Base-by-base conservation (phyloP, 2,888 invertebrate genomes). In the Digitonthophagus gazella region DNA sequence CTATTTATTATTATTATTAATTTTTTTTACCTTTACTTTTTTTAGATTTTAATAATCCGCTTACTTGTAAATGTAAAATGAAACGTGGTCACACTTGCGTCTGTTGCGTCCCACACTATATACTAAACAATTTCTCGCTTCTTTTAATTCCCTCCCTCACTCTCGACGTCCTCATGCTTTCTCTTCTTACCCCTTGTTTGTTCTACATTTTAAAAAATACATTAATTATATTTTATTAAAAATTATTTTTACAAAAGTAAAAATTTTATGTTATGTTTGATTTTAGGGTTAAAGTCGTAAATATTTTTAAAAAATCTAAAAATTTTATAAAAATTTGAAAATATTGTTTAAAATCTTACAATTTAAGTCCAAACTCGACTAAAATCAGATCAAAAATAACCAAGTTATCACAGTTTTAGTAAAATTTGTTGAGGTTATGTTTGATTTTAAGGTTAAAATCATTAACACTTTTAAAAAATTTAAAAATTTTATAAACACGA, bases 161-260 rank as follows among this genome's bases (percentile, higher is more conserved):
- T 20, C 6, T 83, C 85, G 11, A 85, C 88, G n/a, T 87, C 90
- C 80, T 90, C 90, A 78, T 87, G 87, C 85, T 91, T 91, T 86
- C 90, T 87, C 80, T 90, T 91, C 83, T 90, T 90, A 76, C 90
- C 90, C 82, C 90, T 86, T 75, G 89, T 85, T 74, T 86, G 81
- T 74, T 84, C 85, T 83, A 82, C 78, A 84, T 79, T 68, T 69
- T 72, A 74, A 73, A 70, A 71, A 14, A 72, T 20, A 73, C 19
- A 72, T 15, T n/a, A n/a, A 55, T 58, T 18, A 44, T 64, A 64
- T 20, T 19, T 15, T 64, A 14, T 18, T 16, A 64, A 19, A 11
- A 64, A 1, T 61, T 5, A 15, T 16, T 61, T 61, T 16, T 4
- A 16, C 14, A 18, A 15, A 11, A 18, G 18, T 18, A 61, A 61